Evolutionary conservation across 2,888 invertebrate species (phyloP).

Genomic region (Coremacera marginata): DNA sequence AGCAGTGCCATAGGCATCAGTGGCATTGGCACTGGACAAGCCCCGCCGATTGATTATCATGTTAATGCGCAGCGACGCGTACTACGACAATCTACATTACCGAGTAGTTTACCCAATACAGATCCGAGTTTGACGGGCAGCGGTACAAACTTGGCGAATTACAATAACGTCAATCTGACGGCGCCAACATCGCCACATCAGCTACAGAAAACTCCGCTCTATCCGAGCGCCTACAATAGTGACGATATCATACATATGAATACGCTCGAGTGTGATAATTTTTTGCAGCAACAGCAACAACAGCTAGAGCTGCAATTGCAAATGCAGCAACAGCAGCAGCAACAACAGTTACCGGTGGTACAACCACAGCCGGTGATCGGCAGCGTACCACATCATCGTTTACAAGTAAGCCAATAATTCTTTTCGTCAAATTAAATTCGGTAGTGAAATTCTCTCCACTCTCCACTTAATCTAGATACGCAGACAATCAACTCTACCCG

Average conservation of each 20-base stretch:
- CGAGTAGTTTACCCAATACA: slow-evolving; percentile 59
- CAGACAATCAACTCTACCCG: slow-evolving; percentile 67
- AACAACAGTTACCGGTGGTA: slow-evolving; percentile 41
- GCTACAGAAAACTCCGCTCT: slow-evolving; percentile 62
- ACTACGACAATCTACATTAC: slow-evolving; percentile 67
- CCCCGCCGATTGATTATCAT: slow-evolving; percentile 57
- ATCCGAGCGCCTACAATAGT: slow-evolving; percentile 61
- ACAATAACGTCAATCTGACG: slow-evolving; percentile 63
- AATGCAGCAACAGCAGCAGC: slow-evolving; percentile 41
- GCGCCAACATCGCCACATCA: slow-evolving; percentile 68
- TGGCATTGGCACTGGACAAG: slow-evolving; percentile 46
- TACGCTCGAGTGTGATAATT: slow-evolving; percentile 59
- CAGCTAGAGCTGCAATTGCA: slow-evolving; percentile 45
- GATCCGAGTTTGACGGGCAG: slow-evolving; percentile 60
- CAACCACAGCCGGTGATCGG: slow-evolving; percentile 41
- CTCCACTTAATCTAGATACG: slow-evolving; percentile 60
- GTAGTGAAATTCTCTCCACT: slow-evolving; percentile 17
- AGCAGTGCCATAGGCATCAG: slow-evolving; percentile 61
- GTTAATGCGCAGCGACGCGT: slow-evolving; percentile 60
- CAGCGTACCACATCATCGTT: slow-evolving; percentile 58
- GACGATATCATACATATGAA: slow-evolving; percentile 63
- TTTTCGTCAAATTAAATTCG: not conserved
- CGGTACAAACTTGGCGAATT: slow-evolving; percentile 60
- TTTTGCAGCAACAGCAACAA: slow-evolving; percentile 50
- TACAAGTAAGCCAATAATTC: slow-evolving; percentile 51